A percentile compares a stretch with the other conserved stretches of the same genome.
Evolutionary conservation across 2,888 invertebrate species (phyloP).

Genomic region (Limnephilus auricula): DNA sequence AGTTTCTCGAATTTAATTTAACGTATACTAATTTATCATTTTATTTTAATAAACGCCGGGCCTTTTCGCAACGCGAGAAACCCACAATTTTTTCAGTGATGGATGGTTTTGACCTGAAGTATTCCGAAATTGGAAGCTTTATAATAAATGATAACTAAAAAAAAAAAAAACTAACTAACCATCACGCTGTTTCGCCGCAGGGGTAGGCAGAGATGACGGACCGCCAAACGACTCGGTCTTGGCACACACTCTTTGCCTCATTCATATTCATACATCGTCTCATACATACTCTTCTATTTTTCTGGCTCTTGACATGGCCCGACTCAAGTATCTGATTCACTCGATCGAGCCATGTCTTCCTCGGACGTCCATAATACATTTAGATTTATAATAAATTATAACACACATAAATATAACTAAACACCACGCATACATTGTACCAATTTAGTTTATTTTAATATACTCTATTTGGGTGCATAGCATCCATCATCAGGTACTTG

Average conservation of each 20-base stretch:
- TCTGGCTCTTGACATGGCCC: too few species aligned
- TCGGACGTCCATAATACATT: too few species aligned
- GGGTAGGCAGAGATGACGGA: too few species aligned
- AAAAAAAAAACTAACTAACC: too few species aligned
- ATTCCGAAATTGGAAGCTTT: neutral
- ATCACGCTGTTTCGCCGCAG: too few species aligned
- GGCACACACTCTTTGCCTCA: too few species aligned
- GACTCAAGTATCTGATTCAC: too few species aligned
- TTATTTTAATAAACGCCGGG: constrained; percentile 63
- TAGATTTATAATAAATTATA: neutral
- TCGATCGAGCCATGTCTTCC: too few species aligned
- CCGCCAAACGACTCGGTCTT: too few species aligned
- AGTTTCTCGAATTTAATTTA: constrained; percentile 39
- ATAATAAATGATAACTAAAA: neutral
- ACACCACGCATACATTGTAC: neutral
- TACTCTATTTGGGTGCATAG: neutral
- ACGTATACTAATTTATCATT: constrained; percentile 58
- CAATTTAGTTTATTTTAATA: neutral
- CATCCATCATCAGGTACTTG: neutral
- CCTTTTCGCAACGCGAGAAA: constrained; percentile 35
- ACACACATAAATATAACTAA: neutral
- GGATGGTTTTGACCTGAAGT: neutral
- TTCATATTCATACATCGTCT: too few species aligned
- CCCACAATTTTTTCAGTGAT: neutral
- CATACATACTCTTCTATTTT: too few species aligned